Base-by-base conservation (phyloP, 2,888 invertebrate species). In the Tipula lateralis region DNA sequence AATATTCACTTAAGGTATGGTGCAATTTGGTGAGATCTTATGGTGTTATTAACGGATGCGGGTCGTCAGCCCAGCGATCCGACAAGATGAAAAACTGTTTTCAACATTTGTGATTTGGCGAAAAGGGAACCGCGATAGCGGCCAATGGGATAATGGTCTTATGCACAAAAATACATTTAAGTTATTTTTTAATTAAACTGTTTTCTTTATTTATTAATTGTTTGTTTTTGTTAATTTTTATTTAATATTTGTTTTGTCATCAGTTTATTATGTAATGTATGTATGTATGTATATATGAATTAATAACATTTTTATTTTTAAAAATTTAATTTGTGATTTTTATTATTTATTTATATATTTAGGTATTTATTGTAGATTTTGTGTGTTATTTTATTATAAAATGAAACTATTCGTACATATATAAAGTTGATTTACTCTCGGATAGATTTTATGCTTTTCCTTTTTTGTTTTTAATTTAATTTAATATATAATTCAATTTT, bases 161-260 rank as follows among this genome's bases (percentile, higher is more conserved):
- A 44, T n/a, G 3, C 44, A 44, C 44, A 36, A 16, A 50, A 50
- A 50, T 50, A 50, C 24, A n/a, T 19, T 50, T 66, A n/a, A n/a
- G n/a, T 66, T 66, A 66, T 66, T 24, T 66, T 66, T 66, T 50
- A 66, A 66, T 66, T 66, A 66, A 66, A 66, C 66, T 5, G 66
- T 66, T 66, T 66, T 66, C 66, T 66, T 66, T 66, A 66, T 66
- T 66, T 24, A 66, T 66, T 66, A n/a, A 13, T 66, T 66, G 6
- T 66, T 24, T 66, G 19, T 66, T 50, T 66, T 24, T 66, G 66
- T 66, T 66, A 66, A 66, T 19, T 66, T 24, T 19, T 66, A 24
- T 66, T 66, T 44, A 16, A 44, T 44, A 3, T 44, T 16, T 44
- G 39, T 16, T 66, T 66, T 66, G 1, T 24, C 66, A 24, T 66